Percentiles rank a stretch among this genome's conserved stretches.
These are phyloP conservation scores for Holocentrus rufus DNA, from an alignment of 2,797 vertebrate species.

Conservation along the genomic window DNA sequence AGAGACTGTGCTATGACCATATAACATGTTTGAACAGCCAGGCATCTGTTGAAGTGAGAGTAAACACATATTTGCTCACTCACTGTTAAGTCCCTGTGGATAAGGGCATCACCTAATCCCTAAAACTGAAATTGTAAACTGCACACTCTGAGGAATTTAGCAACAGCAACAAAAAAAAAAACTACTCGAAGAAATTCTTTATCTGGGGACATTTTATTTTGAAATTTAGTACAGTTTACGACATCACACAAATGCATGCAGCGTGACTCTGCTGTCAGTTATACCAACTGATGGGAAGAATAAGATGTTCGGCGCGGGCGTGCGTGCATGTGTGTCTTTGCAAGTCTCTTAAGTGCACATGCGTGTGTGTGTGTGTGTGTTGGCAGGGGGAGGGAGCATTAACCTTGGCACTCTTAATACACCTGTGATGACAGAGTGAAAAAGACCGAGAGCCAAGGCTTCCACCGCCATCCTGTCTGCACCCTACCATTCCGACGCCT, in stretches of 20 bases:
- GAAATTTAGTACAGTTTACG: not conserved
- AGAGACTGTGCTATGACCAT: no score
- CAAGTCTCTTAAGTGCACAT: conserved; percentile 35
- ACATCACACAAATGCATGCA: not conserved
- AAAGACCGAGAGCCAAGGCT: conserved; percentile 63
- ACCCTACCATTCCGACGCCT: conserved; percentile 70
- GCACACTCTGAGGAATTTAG: no score
- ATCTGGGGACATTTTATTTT: no score
- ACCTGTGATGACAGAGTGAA: conserved; percentile 79
- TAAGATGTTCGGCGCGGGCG: conserved; percentile 11
- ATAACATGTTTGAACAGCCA: no score
- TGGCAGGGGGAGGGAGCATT: conserved; percentile 45
- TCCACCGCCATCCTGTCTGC: conserved; percentile 78
- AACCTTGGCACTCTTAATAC: conserved; percentile 71
- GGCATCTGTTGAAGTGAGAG: no score
- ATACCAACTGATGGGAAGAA: conserved; percentile 2
- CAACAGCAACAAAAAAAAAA: no score
- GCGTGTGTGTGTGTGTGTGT: conserved; percentile 28
- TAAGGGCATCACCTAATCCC: no score
- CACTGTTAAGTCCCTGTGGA: no score
- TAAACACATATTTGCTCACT: no score
- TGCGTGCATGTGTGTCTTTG: conserved; percentile 16
- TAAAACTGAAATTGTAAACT: no score
- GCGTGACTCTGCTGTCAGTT: not conserved
- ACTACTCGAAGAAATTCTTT: no score